Conservation (phyloP, 2,888 invertebrate species). For the Meandrusa payeni region DNA sequence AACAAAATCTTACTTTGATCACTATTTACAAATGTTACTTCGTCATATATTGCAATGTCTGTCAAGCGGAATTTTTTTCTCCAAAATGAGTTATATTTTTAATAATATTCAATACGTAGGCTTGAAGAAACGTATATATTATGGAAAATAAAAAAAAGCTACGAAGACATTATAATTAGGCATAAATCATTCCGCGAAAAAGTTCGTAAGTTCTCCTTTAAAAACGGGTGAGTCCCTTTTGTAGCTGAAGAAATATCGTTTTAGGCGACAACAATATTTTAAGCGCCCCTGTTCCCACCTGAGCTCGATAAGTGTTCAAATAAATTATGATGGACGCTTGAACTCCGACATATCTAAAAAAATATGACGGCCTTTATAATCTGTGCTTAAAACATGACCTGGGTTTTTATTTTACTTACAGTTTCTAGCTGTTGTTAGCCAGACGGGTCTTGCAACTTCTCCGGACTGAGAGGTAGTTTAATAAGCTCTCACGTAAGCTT, state of each 20-base stretch:
- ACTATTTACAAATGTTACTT: too few species aligned
- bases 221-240: constrained; percentile 61
- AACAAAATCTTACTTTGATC: too few species aligned
- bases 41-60: too few species aligned
- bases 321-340: constrained; percentile 49
- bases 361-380: constrained; percentile 11
- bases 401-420: too few species aligned
- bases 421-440: too few species aligned
- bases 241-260: constrained; percentile 65
- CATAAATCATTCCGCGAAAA: constrained; percentile 68
- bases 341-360: constrained; percentile 18
- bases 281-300: constrained; percentile 60
- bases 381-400: background rate
- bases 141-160: constrained; percentile 47
- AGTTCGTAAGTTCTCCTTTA: constrained; percentile 43
- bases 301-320: constrained; percentile 56
- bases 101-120: constrained; percentile 5
- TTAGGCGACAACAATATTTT: constrained; percentile 67
- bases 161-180: constrained; percentile 66
- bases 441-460: too few species aligned
- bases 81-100: too few species aligned
- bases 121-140: constrained; percentile 24
- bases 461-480: too few species aligned
- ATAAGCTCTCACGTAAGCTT: too few species aligned
- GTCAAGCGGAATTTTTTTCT: too few species aligned